Base-by-base conservation (phyloP, 2,113 vertebrate species). In the Corythoichthys intestinalis region DNA sequence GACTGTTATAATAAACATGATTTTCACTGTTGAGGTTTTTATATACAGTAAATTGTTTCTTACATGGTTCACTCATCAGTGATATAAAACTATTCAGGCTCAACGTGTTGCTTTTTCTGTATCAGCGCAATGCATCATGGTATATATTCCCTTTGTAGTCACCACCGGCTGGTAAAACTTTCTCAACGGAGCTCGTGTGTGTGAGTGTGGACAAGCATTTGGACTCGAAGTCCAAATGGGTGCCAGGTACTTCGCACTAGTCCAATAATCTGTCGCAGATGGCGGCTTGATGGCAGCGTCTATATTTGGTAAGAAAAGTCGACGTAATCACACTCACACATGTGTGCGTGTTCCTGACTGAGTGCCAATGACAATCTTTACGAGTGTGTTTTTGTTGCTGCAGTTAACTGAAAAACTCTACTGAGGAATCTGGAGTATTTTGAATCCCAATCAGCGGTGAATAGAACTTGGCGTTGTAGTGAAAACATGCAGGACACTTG, bases 281-380 rank as follows among this genome's bases (percentile, higher is more conserved):
- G 62, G 37, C 50, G 53, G 77, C 41, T 70, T 73, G 58, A 74
- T 73, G 74, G 71, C 65, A 65, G 46, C 74, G 49, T 71, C 80
- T 77, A 66, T 75, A 74, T 73, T 77, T 66, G 65, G 78, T 71
- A 52, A 63, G 37, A 72, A 75, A 71, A 62, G 67, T 52, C 28
- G 52, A 67, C 59, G 38, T 60, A 73, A 74, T 77, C 41, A 35
- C 60, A 4, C 39, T 20, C 13, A 39, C 37, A 38, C 56, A 38
- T 28, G 35, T 13, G 15, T 35, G 3, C 35, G 8, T 8, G 17
- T 37, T 38, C 57, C 34, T 62, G 11, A 71, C 60, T 61, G 74
- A 14, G 9, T 34, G 53, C 47, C 67, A 70, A 47, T 44, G 49
- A 58, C 8, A 8, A 61, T 53, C 37, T 62, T 62, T 58, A 67